These are phyloP conservation scores for Liodrosophila aerea DNA, from an alignment of 2,888 invertebrate genomes.

Conservation along the genomic window DNA sequence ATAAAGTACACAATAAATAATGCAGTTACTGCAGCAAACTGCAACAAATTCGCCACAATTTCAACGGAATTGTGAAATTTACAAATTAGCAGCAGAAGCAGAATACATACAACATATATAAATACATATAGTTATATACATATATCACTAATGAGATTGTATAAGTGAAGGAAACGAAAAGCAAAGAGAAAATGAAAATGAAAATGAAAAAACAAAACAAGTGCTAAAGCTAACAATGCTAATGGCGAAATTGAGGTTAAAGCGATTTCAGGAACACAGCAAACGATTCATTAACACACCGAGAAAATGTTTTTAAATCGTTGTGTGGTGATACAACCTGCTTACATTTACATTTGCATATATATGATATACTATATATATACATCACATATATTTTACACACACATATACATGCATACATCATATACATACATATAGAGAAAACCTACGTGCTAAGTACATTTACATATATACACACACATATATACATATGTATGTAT, in stretches of 20 bases:
- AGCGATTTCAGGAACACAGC: conserved; percentile 27
- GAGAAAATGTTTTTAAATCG: conserved; percentile 26
- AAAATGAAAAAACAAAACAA: no score
- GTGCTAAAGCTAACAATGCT: neutral
- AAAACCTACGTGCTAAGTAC: conserved; percentile 51
- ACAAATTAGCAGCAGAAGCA: conserved; percentile 5
- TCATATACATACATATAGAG: conserved; percentile 46
- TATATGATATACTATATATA: conserved; percentile 50
- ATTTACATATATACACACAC: conserved; percentile 41
- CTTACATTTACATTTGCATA: conserved; percentile 34
- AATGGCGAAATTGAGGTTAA: conserved; percentile 13
- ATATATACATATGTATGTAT: conserved; percentile 22
- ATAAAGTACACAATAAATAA: conserved; percentile 25
- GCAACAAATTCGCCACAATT: neutral
- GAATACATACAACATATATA: conserved; percentile 5
- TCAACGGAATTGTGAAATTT: neutral
- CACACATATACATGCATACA: conserved; percentile 52
- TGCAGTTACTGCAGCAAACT: conserved; percentile 23
- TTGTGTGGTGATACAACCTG: conserved; percentile 42
- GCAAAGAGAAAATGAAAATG: no score
- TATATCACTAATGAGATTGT: no score
- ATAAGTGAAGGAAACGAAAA: no score
- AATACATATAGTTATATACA: neutral
- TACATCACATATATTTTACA: conserved; percentile 15
- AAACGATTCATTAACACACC: conserved; percentile 37